Evolutionary conservation across 2,113 vertebrate species (phyloP), one percentile per base, ranked within the genome.

Genomic region (Oenanthe oenanthe): DNA sequence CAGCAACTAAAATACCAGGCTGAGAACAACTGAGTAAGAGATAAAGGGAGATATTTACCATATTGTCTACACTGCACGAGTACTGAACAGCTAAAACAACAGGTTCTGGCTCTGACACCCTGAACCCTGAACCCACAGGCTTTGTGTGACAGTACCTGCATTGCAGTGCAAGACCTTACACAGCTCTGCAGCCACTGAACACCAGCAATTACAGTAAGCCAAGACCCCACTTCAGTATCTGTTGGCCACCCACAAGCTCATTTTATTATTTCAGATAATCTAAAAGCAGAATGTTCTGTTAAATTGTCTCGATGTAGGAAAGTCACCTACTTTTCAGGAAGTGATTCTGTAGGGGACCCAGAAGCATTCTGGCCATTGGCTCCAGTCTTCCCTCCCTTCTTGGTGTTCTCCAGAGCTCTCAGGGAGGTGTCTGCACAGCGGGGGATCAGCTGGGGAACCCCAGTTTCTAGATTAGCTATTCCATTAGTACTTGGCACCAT

Each of bases 251-350:
- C 54, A 47, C 42, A n/a, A 47, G 19, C 29, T 36, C 43, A 45
- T 0, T 0, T 34, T 6, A 34, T 29, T 43, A 54, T 34, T 65
- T 65, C 28, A 54, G 3, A 45, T 7, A 18, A 50, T 8, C 47
- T 38, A 67, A 83, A 40, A 62, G 54, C 42, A 88, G 50, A 83
- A 58, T 1, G 5, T 25, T 62, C 36, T 38, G 26, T 32, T 76
- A 31, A 7, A 47, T 36, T 36, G 56, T n/a, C 85, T 83, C 43
- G 15, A 72, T 11, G 8, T 28, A 51, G 65, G 45, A 26, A 48
- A 56, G 93, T 40, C 82, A 96, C 99, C 87, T 98, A 99, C 99
- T 98, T 99, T 96, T 99, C 99, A 85, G 97, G 96, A 48, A 98
- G 98, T 34, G 98, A 97, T 43, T 98, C 98, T 70, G 97, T 77